Base-by-base conservation (phyloP, 2,888 invertebrate species). In the Oxyteleia sp. region DNA sequence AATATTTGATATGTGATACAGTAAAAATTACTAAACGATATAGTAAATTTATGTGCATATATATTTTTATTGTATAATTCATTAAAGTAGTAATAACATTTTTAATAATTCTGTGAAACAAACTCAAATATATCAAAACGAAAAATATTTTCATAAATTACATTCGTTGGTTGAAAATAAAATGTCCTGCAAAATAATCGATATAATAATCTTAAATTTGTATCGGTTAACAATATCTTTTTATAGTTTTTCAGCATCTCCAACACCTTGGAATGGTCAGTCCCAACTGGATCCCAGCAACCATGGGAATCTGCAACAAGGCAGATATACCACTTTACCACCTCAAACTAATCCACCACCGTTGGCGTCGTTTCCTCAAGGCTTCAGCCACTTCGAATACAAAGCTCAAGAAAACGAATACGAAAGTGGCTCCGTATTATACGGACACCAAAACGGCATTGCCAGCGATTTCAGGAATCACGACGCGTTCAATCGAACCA, bases 351-450 rank as follows among this genome's bases (percentile, higher is more conserved):
- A 93, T 86, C 92, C 93, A 11, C 92, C 93, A 2, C 89, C 91
- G 0, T 87, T 93, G 8, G 90, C 93, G 2, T 89, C 91, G 0
- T 93, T 92, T 49, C 92, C 93, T 1, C 93, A 93, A 63, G 89
- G 90, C 10, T 92, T 91, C 80, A 91, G 89, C 71, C 92, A 93
- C 55, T 93, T 92, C 75, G 93, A 93, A 35, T 93, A 91, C 82
- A 92, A 93, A 68, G 88, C 87, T 47, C 92, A 91, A 45, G 93
- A 93, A 49, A 93, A 93, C 81, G 93, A 93, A 55, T 93, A 93
- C 78, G 93, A 93, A 81, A 93, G 93, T 75, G 93, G 93, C 0
- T 93, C 93, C 2, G 90, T 93, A 0, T 91, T 93, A 71, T 93
- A 93, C 71, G 93, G 93, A 0, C 93, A 93, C 41, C 91, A 93